Conservation (phyloP, 2,113 vertebrate genomes). For the Ciconia stormi region DNA sequence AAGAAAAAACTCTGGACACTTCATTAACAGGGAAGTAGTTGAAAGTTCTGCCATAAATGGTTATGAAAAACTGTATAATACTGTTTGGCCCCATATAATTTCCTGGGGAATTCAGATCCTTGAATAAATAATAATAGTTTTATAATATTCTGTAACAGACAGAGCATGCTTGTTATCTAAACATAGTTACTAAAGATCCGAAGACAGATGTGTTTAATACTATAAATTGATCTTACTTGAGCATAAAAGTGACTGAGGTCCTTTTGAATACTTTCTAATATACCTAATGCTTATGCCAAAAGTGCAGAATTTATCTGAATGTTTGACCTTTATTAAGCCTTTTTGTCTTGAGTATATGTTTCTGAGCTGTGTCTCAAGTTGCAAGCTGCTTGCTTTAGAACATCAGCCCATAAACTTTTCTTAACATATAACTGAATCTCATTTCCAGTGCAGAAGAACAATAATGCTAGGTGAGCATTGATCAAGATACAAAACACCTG, state of each 20-base stretch:
- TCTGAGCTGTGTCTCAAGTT: background rate
- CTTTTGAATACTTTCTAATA: background rate
- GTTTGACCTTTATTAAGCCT: background rate
- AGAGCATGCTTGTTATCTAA: slow-evolving; percentile 66
- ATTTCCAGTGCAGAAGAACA: background rate
- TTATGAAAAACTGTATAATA: slow-evolving; percentile 59
- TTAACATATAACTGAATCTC: background rate
- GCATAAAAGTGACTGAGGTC: background rate
- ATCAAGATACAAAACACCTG: background rate
- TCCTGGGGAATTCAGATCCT: slow-evolving; percentile 67
- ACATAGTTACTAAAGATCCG: slow-evolving; percentile 66
- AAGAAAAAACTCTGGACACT: slow-evolving; percentile 49
- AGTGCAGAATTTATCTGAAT: background rate
- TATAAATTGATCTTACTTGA: slow-evolving; percentile 5
- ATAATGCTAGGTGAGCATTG: background rate
- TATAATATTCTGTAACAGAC: slow-evolving; percentile 54
- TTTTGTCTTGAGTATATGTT: background rate
- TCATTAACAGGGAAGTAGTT: slow-evolving; percentile 68
- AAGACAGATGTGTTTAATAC: slow-evolving; percentile 42
- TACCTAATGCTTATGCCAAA: background rate
- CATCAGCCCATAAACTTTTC: background rate
- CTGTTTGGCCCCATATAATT: slow-evolving; percentile 61
- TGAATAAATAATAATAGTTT: slow-evolving; percentile 58
- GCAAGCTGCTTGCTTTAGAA: background rate
- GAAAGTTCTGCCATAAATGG: slow-evolving; percentile 73